Evolutionary conservation across 2,797 vertebrate genomes (phyloP).

Genomic region (Siniperca undulata): DNA sequence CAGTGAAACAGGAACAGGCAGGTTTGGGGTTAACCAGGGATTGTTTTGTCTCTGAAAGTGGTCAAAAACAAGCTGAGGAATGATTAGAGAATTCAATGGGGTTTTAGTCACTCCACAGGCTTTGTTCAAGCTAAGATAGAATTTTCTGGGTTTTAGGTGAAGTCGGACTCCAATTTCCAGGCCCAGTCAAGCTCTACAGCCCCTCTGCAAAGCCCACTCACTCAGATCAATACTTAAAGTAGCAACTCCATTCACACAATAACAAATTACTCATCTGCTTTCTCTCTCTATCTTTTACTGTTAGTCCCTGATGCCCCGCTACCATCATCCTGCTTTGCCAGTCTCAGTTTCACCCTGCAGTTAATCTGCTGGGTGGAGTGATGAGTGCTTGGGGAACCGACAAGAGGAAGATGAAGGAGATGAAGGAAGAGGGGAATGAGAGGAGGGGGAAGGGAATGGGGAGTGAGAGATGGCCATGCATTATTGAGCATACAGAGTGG

Average conservation of each 20-base stretch:
- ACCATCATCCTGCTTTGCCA: conserved; percentile 68
- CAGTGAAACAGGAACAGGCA: conserved; percentile 1
- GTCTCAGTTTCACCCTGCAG: conserved; percentile 76
- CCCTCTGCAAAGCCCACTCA: conserved; percentile 49
- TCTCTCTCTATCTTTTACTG: conserved; percentile 48
- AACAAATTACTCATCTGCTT: conserved; percentile 69
- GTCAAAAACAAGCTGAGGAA: conserved; percentile 41
- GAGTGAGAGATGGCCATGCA: conserved; percentile 78
- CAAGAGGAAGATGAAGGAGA: conserved; percentile 72
- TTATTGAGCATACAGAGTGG: conserved; percentile 84
- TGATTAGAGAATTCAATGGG: conserved; percentile 33
- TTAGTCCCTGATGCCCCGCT: conserved; percentile 64
- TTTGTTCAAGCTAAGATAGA: conserved; percentile 44
- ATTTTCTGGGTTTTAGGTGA: conserved; percentile 26
- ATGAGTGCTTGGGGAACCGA: conserved; percentile 71
- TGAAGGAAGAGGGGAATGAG: conserved; percentile 63
- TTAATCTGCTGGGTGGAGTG: conserved; percentile 77
- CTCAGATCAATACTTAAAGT: conserved; percentile 67
- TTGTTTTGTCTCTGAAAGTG: conserved; percentile 36
- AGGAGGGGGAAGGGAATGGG: conserved; percentile 27
- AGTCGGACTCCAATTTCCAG: conserved; percentile 53
- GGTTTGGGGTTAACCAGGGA: background rate
- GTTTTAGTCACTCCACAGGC: conserved; percentile 41
- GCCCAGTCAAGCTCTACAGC: conserved; percentile 52
- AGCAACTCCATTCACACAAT: conserved; percentile 63